These are phyloP conservation scores for Lordiphosa clarofinis DNA, from an alignment of 1,140 invertebrate species.

Conservation along the genomic window DNA sequence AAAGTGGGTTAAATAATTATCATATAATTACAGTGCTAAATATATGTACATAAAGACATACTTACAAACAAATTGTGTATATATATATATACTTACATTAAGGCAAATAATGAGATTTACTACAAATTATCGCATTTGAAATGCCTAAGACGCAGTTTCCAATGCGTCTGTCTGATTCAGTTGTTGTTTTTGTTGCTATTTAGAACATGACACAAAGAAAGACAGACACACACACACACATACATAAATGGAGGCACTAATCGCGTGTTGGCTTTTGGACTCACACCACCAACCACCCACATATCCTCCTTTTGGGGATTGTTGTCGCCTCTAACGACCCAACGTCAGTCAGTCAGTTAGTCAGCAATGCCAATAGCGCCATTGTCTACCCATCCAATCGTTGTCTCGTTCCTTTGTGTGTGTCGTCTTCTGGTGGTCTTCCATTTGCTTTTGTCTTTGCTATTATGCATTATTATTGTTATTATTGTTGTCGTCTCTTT, in stretches of 20 bases:
- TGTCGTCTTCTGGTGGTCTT: conserved; percentile 1
- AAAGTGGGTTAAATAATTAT: conserved; percentile 59
- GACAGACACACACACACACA: too few relatives aligned
- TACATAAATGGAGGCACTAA: conserved; percentile 16
- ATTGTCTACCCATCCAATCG: not conserved
- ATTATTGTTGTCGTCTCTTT: conserved; percentile 26
- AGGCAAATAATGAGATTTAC: conserved; percentile 8
- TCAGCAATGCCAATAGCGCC: not conserved
- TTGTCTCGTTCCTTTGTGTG: conserved; percentile 1
- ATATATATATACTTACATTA: conserved; percentile 10
- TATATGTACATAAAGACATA: conserved; percentile 11
- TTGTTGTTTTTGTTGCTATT: conserved; percentile 30
- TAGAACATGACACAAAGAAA: conserved; percentile 33
- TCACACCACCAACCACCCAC: not conserved
- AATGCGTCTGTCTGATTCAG: conserved; percentile 12
- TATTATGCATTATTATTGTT: conserved; percentile 16
- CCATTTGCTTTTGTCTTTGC: conserved; percentile 17
- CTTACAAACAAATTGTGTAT: not conserved
- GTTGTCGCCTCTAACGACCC: not conserved
- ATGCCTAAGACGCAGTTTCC: conserved; percentile 47
- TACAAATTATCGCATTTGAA: conserved; percentile 41
- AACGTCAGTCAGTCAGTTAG: too few relatives aligned
- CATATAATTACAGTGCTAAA: conserved; percentile 48
- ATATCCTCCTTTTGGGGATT: conserved; percentile 5
- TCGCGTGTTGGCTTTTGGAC: conserved; percentile 35